phyloP scores from a whole-genome alignment of 2,797 vertebrate genomes.

The Fringilla coelebs region DNA sequence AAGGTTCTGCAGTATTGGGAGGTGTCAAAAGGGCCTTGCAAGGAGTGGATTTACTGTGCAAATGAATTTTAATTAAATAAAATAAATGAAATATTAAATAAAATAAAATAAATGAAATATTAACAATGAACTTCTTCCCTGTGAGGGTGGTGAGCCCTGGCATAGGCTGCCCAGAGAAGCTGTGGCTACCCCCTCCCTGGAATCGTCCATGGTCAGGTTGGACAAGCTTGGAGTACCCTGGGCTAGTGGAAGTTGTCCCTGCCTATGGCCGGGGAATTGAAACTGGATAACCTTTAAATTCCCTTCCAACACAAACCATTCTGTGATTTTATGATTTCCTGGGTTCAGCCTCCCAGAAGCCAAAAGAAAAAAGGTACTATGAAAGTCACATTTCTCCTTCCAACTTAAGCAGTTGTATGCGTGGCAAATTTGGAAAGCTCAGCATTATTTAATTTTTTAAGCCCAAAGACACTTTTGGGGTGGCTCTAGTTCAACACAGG shows the following conservation, averaged over 20 bases:
- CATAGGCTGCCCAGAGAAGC: neutral
- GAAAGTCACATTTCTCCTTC: neutral
- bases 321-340: neutral
- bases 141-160: accelerated
- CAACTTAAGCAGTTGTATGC: neutral
- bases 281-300: accelerated
- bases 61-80: neutral
- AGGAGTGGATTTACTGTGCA: neutral
- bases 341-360: neutral
- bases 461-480: neutral
- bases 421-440: neutral
- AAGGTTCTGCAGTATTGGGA: neutral
- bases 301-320: neutral
- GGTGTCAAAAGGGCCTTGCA: neutral
- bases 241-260: accelerated
- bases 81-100: no score
- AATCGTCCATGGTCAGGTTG: neutral
- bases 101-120: neutral
- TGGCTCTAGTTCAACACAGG: no score
- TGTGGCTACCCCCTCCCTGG: neutral
- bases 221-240: neutral
- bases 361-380: neutral
- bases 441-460: neutral
- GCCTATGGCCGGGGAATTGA: neutral
- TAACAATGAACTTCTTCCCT: neutral